Percentiles rank a stretch among this genome's conserved stretches.
These are phyloP conservation scores for Corvus moneduloides DNA, from an alignment of 2,113 vertebrate species.

Conservation along the genomic window DNA sequence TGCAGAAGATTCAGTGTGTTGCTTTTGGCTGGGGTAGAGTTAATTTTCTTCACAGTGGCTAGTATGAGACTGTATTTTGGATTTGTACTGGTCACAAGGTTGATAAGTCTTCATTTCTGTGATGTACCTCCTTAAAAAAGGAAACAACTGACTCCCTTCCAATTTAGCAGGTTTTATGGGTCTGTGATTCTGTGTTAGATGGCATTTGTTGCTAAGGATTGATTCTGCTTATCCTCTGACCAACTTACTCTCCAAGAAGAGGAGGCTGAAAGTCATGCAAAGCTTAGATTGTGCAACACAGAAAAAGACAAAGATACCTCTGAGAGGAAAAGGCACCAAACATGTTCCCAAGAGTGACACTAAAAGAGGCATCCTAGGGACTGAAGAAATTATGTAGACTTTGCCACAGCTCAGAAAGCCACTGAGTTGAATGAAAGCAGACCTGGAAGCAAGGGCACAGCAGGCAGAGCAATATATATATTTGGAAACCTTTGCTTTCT, in stretches of 20 bases:
- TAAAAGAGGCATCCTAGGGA: not conserved
- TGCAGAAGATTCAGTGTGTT: not conserved
- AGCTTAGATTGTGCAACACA: not conserved
- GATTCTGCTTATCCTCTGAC: not conserved
- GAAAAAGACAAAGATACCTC: not conserved
- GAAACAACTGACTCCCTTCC: not conserved
- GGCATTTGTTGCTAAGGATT: not conserved
- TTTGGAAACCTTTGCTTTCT: not conserved
- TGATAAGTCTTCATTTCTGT: not conserved
- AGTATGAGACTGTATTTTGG: not conserved
- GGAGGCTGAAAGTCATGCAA: not conserved
- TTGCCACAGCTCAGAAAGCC: not conserved
- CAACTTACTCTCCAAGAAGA: not conserved
- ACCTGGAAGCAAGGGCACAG: not conserved
- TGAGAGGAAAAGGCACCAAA: not conserved
- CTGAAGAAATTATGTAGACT: not conserved
- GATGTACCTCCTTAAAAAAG: not conserved
- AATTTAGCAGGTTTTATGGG: not conserved
- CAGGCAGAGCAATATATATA: not conserved
- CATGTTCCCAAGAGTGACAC: not conserved
- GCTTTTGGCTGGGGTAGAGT: not conserved
- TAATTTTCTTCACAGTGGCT: not conserved
- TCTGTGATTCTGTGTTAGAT: not conserved
- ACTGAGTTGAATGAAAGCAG: not conserved
- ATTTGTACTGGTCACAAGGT: not conserved